Conservation (phyloP, 2,888 invertebrate genomes). For the Conchocele bisecta region DNA sequence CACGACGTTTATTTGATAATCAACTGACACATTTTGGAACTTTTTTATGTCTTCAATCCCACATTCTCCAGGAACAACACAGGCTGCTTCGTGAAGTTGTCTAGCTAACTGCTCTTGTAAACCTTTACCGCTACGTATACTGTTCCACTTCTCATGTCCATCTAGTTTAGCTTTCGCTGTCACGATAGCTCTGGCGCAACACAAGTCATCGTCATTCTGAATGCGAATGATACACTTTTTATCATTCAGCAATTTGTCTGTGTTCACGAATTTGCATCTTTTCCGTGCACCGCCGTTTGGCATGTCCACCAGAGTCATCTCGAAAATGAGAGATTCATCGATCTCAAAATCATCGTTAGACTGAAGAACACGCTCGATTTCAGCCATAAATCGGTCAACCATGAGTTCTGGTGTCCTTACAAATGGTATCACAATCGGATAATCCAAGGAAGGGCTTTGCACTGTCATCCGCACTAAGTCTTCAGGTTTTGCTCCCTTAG, state of each 20-base stretch:
- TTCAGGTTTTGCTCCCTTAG: background rate
- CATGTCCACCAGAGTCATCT: conserved; percentile 35
- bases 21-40: conserved; percentile 32
- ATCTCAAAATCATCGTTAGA: conserved; percentile 33
- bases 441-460: conserved; percentile 23
- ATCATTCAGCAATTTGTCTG: conserved; percentile 34
- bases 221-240: conserved; percentile 46
- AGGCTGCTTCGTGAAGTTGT: conserved; percentile 36
- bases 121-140: conserved; percentile 33
- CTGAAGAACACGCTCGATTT: conserved; percentile 29
- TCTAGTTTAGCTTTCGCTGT: conserved; percentile 47
- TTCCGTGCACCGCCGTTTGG: conserved; percentile 35
- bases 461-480: conserved; percentile 24
- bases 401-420: conserved; percentile 6
- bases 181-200: conserved; percentile 49
- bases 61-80: conserved; percentile 33
- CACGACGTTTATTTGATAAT: conserved; percentile 34
- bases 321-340: conserved; percentile 45
- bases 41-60: conserved; percentile 43
- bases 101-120: conserved; percentile 37
- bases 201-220: conserved; percentile 43
- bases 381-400: conserved; percentile 16
- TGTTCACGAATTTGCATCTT: conserved; percentile 32
- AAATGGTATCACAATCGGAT: conserved; percentile 18
- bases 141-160: conserved; percentile 41